These are phyloP conservation scores for Hyppa rectilinea DNA, from an alignment of 2,888 invertebrate species.

Conservation along the genomic window DNA sequence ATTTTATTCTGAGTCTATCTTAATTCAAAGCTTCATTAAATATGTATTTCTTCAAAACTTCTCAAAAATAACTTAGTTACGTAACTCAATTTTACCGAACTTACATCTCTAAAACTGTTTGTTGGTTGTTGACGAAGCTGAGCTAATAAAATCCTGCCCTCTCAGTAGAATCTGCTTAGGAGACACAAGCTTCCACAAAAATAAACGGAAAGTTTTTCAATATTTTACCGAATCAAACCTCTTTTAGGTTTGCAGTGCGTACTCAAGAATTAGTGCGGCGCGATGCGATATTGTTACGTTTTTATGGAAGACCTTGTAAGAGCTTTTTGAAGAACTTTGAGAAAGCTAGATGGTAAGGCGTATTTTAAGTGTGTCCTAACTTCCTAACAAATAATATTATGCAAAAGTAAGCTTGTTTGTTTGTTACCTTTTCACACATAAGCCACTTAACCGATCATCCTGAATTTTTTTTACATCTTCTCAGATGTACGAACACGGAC, in stretches of 20 bases:
- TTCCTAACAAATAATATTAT: no score
- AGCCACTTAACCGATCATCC: no score
- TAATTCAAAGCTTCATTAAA: background rate
- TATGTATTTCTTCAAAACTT: background rate
- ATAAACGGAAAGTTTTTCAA: slow-evolving; percentile 60
- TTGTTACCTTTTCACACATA: no score
- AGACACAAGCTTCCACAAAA: slow-evolving; percentile 39
- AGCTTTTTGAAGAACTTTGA: background rate
- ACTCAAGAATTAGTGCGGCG: background rate
- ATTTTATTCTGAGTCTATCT: background rate
- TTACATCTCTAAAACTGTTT: slow-evolving; percentile 48
- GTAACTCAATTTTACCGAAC: slow-evolving; percentile 37
- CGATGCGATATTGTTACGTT: background rate
- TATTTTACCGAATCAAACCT: slow-evolving; percentile 51
- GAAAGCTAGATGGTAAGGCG: background rate
- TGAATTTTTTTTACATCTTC: no score
- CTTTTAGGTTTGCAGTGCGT: background rate
- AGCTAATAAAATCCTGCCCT: slow-evolving; percentile 41
- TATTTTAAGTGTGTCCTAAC: background rate
- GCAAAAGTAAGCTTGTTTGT: no score
- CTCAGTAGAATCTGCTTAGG: slow-evolving; percentile 22
- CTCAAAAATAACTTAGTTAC: slow-evolving; percentile 10
- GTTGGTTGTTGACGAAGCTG: slow-evolving; percentile 47
- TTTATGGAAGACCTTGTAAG: background rate
- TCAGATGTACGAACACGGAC: no score